Percentiles rank a stretch among this genome's conserved stretches.
These are phyloP conservation scores for Drosophila percnosoma DNA, from an alignment of 2,888 invertebrate species.

Conservation along the genomic window DNA sequence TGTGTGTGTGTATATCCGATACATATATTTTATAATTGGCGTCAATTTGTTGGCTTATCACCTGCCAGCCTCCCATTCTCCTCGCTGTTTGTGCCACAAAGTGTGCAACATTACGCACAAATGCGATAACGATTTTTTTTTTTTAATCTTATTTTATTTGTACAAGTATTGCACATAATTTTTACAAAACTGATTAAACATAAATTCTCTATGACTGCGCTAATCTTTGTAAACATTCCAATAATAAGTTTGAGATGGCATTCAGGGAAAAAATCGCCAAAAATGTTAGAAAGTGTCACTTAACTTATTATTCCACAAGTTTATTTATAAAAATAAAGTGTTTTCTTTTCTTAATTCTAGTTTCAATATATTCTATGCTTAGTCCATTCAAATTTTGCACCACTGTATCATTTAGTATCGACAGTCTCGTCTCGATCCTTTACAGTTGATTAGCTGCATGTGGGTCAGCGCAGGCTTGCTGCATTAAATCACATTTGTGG, in stretches of 20 bases:
- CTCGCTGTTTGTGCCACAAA: conserved; percentile 21
- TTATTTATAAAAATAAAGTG: background rate
- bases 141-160: conserved; percentile 19
- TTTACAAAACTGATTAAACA: background rate
- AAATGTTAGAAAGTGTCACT: too few relatives aligned
- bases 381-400: background rate
- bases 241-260: background rate
- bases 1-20: conserved; percentile 25
- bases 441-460: background rate
- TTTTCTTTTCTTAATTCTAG: background rate
- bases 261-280: too few relatives aligned
- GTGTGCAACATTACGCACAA: conserved; percentile 46
- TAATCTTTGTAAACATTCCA: background rate
- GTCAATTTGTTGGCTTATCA: conserved; percentile 65
- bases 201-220: background rate
- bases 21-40: conserved; percentile 70
- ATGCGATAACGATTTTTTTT: conserved; percentile 32
- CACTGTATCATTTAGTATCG: background rate
- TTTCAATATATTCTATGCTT: background rate
- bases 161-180: conserved; percentile 10
- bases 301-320: background rate
- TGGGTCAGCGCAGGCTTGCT: background rate
- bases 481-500: background rate
- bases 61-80: background rate
- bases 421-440: background rate